phyloP scores from a whole-genome alignment of 2,113 vertebrate species.

The Neopipo cinnamomea region DNA sequence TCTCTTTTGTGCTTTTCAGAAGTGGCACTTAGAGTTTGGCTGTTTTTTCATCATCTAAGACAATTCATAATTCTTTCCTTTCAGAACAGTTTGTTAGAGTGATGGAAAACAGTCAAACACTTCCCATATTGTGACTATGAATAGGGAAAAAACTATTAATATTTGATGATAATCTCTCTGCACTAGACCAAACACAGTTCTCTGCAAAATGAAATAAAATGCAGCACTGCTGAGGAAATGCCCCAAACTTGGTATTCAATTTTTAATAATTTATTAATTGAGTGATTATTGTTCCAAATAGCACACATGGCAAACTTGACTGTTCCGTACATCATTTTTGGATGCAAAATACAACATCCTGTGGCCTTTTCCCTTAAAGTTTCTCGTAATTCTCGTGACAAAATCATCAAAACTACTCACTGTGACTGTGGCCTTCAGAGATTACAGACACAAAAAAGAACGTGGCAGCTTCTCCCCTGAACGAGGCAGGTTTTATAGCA shows the following conservation, averaged over 20 bases:
- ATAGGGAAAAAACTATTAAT: slow-evolving; percentile 6
- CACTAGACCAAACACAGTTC: not conserved
- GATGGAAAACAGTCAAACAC: slow-evolving; percentile 22
- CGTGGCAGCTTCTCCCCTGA: not conserved
- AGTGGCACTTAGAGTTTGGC: accelerated
- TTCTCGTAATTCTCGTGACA: not conserved
- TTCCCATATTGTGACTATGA: not conserved
- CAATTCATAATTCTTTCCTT: not conserved
- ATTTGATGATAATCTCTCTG: slow-evolving; percentile 20
- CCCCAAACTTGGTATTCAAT: not conserved
- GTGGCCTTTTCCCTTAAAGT: not conserved
- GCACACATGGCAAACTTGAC: not conserved
- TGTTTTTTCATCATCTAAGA: not conserved
- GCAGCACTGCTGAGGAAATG: not conserved
- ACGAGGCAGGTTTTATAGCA: not conserved
- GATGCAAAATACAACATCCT: not conserved
- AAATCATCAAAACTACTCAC: not conserved
- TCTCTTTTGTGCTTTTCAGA: not conserved
- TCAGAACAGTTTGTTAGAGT: not conserved
- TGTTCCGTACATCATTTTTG: not conserved
- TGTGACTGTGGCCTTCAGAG: not conserved
- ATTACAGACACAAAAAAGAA: not conserved
- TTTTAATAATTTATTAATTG: not conserved
- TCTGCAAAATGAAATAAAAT: not conserved
- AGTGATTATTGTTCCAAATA: not conserved